A percentile compares a stretch with the other conserved stretches of the same genome.
These are phyloP conservation scores for Tragelaphus oryx DNA, from an alignment of 2,797 vertebrate genomes.

Conservation along the genomic window DNA sequence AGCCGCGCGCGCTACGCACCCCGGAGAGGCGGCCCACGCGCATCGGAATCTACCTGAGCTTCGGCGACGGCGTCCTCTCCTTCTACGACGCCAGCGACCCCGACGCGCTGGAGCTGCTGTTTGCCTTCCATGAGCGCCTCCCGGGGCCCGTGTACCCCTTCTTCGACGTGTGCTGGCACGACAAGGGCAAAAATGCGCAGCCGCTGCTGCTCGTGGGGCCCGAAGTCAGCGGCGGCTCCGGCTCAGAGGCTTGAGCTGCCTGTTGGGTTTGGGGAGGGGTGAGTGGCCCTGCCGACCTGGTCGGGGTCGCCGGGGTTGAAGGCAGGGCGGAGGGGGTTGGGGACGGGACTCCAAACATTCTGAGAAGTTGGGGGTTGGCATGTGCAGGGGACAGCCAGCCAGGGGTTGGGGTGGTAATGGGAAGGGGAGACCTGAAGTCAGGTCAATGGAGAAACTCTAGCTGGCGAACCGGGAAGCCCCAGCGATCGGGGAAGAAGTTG, in stretches of 20 bases:
- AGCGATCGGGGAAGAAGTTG: neutral
- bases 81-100: slow-evolving; percentile 75
- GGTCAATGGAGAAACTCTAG: neutral
- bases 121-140: slow-evolving; percentile 77
- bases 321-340: neutral
- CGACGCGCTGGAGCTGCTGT: slow-evolving; percentile 72
- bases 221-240: accelerated
- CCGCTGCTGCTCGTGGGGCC: slow-evolving; percentile 67
- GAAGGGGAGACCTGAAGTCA: neutral
- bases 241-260: slow-evolving; percentile 9
- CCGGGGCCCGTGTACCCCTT: slow-evolving; percentile 73
- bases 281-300: neutral
- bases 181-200: slow-evolving; percentile 80
- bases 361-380: neutral
- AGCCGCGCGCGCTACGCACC: slow-evolving; percentile 65
- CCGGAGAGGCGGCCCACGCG: slow-evolving; percentile 63
- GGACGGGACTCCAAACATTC: neutral
- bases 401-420: neutral
- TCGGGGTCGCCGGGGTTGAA: neutral
- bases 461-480: neutral
- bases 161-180: slow-evolving; percentile 82
- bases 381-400: neutral
- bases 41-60: slow-evolving; percentile 78
- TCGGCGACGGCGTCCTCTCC: slow-evolving; percentile 72
- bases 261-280: accelerated